Percentiles rank a stretch among this genome's conserved stretches.
Conservation (phyloP, 2,113 vertebrate species). For the Jacana jacana region DNA sequence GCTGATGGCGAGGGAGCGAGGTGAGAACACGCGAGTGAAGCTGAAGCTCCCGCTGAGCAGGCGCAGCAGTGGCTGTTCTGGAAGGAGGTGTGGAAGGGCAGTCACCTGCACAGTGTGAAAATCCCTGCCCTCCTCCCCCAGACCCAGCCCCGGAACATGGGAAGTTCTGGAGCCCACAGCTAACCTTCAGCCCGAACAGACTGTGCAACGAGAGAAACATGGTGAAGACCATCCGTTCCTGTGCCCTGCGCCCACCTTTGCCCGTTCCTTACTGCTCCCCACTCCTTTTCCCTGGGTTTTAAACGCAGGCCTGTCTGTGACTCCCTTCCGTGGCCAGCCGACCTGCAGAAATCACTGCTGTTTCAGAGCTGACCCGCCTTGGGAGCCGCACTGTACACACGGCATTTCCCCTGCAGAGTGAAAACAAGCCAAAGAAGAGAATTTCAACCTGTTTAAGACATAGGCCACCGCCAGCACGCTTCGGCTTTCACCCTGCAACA, state of each 20-base stretch:
- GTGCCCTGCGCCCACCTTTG: fast-evolving
- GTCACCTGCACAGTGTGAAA: not conserved
- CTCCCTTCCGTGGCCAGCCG: not conserved
- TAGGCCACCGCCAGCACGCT: not conserved
- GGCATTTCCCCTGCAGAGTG: not conserved
- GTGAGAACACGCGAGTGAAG: not conserved
- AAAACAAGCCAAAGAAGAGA: not conserved
- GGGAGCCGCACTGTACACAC: not conserved
- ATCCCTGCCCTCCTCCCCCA: not conserved
- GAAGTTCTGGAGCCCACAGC: not conserved
- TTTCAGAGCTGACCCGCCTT: not conserved
- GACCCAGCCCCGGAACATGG: not conserved
- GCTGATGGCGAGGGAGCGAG: not conserved
- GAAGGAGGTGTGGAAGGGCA: not conserved
- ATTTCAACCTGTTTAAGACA: not conserved
- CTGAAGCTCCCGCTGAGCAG: not conserved
- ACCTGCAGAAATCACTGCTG: not conserved
- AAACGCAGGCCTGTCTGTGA: not conserved
- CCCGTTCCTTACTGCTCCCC: not conserved
- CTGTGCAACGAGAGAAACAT: not conserved
- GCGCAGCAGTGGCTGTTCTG: not conserved
- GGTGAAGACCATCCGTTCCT: not conserved
- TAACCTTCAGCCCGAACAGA: not conserved
- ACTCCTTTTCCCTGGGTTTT: not conserved
- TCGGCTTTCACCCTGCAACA: not conserved